Evolutionary conservation across 2,797 vertebrate species (phyloP).

Genomic region (Pipistrellus nathusii): DNA sequence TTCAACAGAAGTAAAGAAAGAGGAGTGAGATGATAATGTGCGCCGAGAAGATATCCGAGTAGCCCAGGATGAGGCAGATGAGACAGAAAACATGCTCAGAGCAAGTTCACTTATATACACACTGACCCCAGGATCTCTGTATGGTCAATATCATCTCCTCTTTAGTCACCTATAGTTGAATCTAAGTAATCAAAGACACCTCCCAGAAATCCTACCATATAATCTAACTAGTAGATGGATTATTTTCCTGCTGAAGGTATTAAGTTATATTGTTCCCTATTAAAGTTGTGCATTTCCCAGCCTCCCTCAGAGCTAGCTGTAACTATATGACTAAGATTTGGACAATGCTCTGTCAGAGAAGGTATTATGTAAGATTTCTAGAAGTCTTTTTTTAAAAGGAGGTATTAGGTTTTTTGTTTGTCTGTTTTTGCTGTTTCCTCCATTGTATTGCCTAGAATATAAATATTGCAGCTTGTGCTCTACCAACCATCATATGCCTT

Average conservation of each 20-base stretch:
- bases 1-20: background rate
- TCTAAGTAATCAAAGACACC: background rate
- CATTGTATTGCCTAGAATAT: background rate
- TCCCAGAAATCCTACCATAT: background rate
- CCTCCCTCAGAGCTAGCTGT: background rate
- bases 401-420: background rate
- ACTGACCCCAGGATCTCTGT: background rate
- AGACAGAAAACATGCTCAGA: background rate
- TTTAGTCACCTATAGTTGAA: background rate
- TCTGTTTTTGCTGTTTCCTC: background rate
- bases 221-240: background rate
- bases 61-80: background rate
- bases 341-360: background rate
- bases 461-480: background rate
- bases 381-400: background rate
- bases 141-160: background rate
- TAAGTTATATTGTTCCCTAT: background rate
- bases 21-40: background rate
- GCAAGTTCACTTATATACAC: background rate
- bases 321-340: background rate
- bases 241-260: background rate
- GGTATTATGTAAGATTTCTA: background rate
- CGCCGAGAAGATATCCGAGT: background rate
- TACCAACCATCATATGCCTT: background rate
- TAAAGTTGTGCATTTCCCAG: background rate